phyloP scores from a whole-genome alignment of 2,888 invertebrate species.

The Agrochola lychnidis region DNA sequence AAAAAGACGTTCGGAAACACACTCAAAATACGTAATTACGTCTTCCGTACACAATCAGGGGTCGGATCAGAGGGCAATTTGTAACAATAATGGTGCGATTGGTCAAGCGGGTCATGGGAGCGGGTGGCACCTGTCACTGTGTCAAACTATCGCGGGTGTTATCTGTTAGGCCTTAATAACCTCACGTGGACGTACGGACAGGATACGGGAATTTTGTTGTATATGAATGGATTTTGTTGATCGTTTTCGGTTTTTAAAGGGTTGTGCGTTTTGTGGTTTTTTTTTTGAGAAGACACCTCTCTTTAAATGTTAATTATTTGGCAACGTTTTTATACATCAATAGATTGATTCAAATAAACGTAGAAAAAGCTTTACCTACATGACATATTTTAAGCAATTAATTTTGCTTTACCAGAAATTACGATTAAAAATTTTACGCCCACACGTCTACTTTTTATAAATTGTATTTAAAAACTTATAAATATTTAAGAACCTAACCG shows the following conservation, averaged over 20 bases:
- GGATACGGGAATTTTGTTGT: conserved; percentile 64
- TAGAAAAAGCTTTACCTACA: not conserved
- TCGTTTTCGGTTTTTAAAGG: conserved; percentile 41
- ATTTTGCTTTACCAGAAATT: conserved; percentile 6
- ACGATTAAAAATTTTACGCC: conserved; percentile 16
- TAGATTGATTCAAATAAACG: too few relatives aligned
- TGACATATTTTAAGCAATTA: not conserved
- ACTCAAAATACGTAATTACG: conserved; percentile 72
- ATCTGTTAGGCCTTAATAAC: conserved; percentile 79
- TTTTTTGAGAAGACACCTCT: too few relatives aligned
- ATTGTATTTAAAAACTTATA: too few relatives aligned
- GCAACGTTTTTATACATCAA: too few relatives aligned
- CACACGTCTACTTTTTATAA: too few relatives aligned
- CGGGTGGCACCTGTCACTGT: conserved; percentile 81
- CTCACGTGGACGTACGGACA: conserved; percentile 68
- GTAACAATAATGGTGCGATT: conserved; percentile 82
- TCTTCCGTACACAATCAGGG: conserved; percentile 77
- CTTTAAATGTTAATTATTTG: too few relatives aligned
- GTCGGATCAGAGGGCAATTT: conserved; percentile 81
- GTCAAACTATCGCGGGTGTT: conserved; percentile 78
- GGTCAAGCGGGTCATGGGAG: conserved; percentile 83
- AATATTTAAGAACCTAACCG: conserved; percentile 3
- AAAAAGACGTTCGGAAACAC: conserved; percentile 63
- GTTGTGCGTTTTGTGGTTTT: not conserved
- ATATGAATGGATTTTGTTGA: conserved; percentile 53